Conservation (phyloP, 2,113 vertebrate genomes). For the Clarias batrachus region DNA sequence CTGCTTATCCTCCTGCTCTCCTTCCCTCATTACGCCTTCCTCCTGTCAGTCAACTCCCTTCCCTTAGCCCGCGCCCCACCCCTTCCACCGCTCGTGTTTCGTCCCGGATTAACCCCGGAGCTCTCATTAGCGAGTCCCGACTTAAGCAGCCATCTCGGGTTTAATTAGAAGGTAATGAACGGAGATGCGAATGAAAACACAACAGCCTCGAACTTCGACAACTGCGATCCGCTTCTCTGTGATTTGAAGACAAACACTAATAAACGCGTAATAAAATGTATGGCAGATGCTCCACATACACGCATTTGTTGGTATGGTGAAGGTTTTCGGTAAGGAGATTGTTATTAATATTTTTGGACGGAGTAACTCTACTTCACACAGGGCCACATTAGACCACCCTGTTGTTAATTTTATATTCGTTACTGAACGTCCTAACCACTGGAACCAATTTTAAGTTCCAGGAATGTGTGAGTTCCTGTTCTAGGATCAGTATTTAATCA, state of each 20-base stretch:
- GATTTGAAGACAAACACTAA: background rate
- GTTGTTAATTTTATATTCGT: background rate
- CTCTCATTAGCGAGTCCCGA: slow-evolving; percentile 23
- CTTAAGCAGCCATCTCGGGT: background rate
- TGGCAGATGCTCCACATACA: background rate
- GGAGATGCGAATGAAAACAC: slow-evolving; percentile 12
- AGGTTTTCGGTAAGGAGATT: background rate
- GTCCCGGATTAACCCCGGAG: background rate
- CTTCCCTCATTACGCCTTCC: background rate
- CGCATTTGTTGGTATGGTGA: background rate
- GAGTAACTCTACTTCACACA: background rate
- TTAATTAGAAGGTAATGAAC: slow-evolving; percentile 41
- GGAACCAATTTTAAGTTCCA: background rate
- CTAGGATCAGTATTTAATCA: background rate
- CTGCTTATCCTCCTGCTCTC: slow-evolving; percentile 4
- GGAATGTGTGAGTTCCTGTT: background rate
- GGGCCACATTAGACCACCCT: background rate
- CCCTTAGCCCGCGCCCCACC: background rate
- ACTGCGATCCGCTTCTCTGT: slow-evolving; percentile 1
- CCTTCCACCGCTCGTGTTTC: background rate
- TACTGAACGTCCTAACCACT: background rate
- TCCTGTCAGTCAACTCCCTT: slow-evolving; percentile 27
- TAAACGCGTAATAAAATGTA: background rate
- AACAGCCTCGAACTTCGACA: background rate
- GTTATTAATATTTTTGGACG: background rate